Conservation (phyloP, 2,888 invertebrate genomes). For the Lochmaea crataegi region DNA sequence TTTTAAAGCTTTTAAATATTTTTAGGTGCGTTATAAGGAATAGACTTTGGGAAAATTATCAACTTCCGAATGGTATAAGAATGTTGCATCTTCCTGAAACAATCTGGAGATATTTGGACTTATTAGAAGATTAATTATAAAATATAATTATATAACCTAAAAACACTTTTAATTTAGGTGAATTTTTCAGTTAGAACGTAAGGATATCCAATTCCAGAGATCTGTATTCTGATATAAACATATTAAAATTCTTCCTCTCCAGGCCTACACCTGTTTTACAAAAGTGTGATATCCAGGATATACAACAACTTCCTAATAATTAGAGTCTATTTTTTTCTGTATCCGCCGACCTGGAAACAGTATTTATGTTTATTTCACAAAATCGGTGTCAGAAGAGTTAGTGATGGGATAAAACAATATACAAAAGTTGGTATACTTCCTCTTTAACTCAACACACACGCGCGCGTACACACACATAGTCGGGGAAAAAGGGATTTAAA, state of each 20-base stretch:
- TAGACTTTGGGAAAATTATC: slow-evolving; percentile 75
- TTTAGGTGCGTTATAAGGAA: slow-evolving; percentile 75
- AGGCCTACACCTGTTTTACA: slow-evolving; percentile 31
- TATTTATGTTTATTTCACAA: slow-evolving; percentile 46
- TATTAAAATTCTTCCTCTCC: background rate
- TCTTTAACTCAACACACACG: slow-evolving; percentile 40
- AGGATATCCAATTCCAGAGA: too few species aligned
- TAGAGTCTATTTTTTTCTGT: slow-evolving; percentile 27
- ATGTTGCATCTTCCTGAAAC: slow-evolving; percentile 75
- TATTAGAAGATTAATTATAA: slow-evolving; percentile 72
- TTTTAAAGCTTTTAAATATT: background rate
- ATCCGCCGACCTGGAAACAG: slow-evolving; percentile 47
- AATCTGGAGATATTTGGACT: slow-evolving; percentile 78
- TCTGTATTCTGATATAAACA: too few species aligned
- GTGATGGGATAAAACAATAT: slow-evolving; percentile 48
- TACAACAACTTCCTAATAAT: slow-evolving; percentile 32
- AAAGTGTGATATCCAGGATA: slow-evolving; percentile 36
- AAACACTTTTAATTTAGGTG: too few species aligned
- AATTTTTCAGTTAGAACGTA: too few species aligned
- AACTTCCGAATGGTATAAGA: slow-evolving; percentile 80
- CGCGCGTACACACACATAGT: background rate
- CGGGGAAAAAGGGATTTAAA: background rate
- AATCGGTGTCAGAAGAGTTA: slow-evolving; percentile 47
- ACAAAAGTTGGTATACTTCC: slow-evolving; percentile 55
- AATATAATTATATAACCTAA: too few species aligned